Evolutionary conservation across 2,888 invertebrate species (phyloP).

Genomic region (Allygus modestus): DNA sequence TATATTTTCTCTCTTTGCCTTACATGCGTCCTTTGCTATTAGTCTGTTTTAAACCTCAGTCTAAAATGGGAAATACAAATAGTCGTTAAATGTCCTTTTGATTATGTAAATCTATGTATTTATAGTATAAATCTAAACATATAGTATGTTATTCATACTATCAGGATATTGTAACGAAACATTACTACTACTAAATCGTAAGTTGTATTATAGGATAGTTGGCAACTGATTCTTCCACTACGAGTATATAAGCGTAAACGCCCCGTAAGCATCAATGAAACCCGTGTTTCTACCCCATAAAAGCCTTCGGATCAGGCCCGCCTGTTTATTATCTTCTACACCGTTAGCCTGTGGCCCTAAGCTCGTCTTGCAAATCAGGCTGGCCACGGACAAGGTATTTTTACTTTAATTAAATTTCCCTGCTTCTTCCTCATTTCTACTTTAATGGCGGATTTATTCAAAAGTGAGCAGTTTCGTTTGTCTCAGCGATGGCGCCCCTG

Average conservation of each 20-base stretch:
- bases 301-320: slow-evolving; percentile 35
- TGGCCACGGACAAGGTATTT: slow-evolving; percentile 53
- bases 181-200: no score
- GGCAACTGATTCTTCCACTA: no score
- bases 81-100: no score
- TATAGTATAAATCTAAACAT: no score
- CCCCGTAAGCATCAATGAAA: neutral
- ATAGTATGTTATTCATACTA: no score
- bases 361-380: slow-evolving; percentile 40
- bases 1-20: no score
- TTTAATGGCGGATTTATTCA: slow-evolving; percentile 53
- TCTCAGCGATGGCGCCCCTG: slow-evolving; percentile 41
- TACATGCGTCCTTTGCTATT: no score
- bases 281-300: slow-evolving; percentile 51
- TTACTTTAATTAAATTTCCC: slow-evolving; percentile 57
- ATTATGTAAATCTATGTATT: no score
- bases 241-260: neutral
- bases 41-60: no score
- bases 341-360: slow-evolving; percentile 30
- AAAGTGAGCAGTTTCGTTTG: slow-evolving; percentile 38
- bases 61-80: no score
- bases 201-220: no score
- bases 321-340: slow-evolving; percentile 26
- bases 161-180: no score
- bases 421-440: slow-evolving; percentile 44